Evolutionary conservation across 92 coral and sea anemone species (phyloP), one percentile per base, ranked within the genome.

Genomic region (Phenganax marumi): DNA sequence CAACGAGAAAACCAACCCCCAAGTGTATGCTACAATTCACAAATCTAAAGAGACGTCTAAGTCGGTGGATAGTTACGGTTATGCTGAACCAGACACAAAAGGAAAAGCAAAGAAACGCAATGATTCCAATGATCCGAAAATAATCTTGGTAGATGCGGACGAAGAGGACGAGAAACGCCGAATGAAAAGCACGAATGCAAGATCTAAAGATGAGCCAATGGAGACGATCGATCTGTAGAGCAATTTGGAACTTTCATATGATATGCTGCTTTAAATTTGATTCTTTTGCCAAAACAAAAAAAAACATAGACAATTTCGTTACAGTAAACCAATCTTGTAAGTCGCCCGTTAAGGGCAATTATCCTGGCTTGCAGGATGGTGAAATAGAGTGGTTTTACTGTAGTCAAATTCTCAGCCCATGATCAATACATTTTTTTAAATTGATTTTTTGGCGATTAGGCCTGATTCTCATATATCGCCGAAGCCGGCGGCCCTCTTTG

Each of bases 181-280:
- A 76, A 54, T 13, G 49, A 68, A 25, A 24, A 53, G 54, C 26
- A 76, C 22, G 11, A 54, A 76, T 33, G 43, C 43, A 33, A 33
- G 43, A 13, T 54, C 68, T 7, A 76, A 76, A 68, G 46, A 54
- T 49, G 53, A 52, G 5, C 23, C 55, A 54, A 54, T 76, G 62
- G 81, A 76, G 57, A 76, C 21, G 81, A 39, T 76, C 25, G 81
- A 76, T 25, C 81, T 76, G 55, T 76, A 76, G 81, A 12, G 10
- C 7, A 49, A 49, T 56, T 14, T 19, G 63, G 17, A 14, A 13
- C 16, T 56, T 13, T 14, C 21, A 13, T 56, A 56, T 19, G 21
- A 56, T 13, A 1, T 13, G 16, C 63, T 13, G 21, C 63, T 56
- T 56, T 56, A 56, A 14, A 13, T 56, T 14, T 56, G 17, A 13